Base-by-base conservation (phyloP, 2,888 invertebrate genomes). In the Conomelus anceps region DNA sequence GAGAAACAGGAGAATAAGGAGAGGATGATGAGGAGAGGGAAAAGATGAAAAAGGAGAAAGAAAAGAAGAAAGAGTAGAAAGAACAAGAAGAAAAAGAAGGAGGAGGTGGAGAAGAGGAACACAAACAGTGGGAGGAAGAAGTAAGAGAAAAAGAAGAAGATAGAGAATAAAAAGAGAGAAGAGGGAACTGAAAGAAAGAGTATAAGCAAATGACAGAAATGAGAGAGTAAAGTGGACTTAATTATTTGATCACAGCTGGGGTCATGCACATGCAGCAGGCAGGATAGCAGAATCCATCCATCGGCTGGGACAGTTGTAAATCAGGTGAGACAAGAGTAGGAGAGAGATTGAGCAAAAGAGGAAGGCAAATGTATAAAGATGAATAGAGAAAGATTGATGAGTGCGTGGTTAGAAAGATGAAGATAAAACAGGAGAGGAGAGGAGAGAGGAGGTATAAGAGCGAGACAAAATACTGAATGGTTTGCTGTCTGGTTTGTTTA, bases 141-240 rank as follows among this genome's bases (percentile, higher is more conserved):
- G 41, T 20, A 86, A 23, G 85, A 89, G 24, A 22, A 20, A 41
- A 41, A 89, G 41, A 89, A 41, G 34, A 22, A 85, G 22, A 89
- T 23, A 86, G 89, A 89, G 86, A 89, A 41, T 22, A 34, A 86
- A 87, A 87, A 63, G 26, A 41, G 20, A 84, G 63, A 41, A 23
- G n/a, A 23, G 41, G n/a, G 23, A 24, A 87, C 87, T 26, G 23
- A 26, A 1, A 34, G n/a, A 86, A 26, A 87, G 86, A 85, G 63
- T 87, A 23, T 9, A 23, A 87, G 41, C 23, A 23, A 87, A 29
- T 24, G 24, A 87, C 87, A 86, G 85, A 87, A 23, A 89, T 86
- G 34, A 87, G 23, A 63, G 63, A 63, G 87, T n/a, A 41, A 23
- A 89, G 85, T 22, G 63, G 63, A 63, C 63, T 63, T 63, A 63